Evolutionary conservation across 1,140 invertebrate genomes (phyloP), one percentile per base, ranked within the genome.

Genomic region (Rhizoglyphus robini): DNA sequence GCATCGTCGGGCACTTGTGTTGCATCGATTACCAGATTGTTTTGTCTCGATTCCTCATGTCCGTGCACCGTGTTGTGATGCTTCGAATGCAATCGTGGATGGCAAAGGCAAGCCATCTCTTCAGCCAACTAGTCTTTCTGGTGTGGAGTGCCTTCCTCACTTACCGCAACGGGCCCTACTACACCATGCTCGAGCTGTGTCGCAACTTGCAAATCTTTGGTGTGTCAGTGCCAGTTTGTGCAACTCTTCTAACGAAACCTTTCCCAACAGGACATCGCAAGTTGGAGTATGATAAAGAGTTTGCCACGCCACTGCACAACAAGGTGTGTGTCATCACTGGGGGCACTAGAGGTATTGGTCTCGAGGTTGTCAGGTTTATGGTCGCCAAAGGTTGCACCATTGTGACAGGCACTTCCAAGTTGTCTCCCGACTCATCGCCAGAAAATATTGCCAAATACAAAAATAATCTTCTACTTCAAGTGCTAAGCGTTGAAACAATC

Each of bases 261-360:
- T 49, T 11, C n/a, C n/a, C 18, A 51, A 25, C 29, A 51, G 48
- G 58, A 27, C 36, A 29, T 27, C 15, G 27, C 13, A 60, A 64
- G 18, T 48, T 61, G 25, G 38, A 34, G 13, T 60, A 64, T 20
- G 29, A 57, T 51, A 31, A 49, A 57, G 63, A 64, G n/a, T 48
- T 64, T 48, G 1, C 3, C 15, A 23, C 5, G 11, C 5, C 11
- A 36, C 27, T 64, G 75, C 74, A 74, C 30, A 84, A 82, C 46
- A 82, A 83, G 77, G 79, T 88, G 49, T 90, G 87, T 47, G 83
- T 95, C 67, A 83, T 95, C 47, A 94, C 90, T 8, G 91, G 90
- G 63, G 90, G 90, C 11, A 84, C 86, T 31, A 78, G 86, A 69
- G 90, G 91, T n/a, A 91, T 95, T 72, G 91, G 90, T 18, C 77